phyloP scores from a whole-genome alignment of 2,113 vertebrate species.

The Mesoclemmys tuberculata region DNA sequence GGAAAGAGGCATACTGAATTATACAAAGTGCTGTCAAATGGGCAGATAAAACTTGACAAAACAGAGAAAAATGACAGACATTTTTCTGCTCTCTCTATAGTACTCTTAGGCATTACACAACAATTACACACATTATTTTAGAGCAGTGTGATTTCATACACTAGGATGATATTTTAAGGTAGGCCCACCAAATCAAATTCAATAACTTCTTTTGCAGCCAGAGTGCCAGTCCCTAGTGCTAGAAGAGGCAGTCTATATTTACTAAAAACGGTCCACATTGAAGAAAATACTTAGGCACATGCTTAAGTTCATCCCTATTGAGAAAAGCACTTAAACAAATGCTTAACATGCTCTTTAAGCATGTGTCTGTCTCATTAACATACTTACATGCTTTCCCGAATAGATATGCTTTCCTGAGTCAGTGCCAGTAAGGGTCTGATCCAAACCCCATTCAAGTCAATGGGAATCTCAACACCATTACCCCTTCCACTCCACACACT shows the following conservation, averaged over 20 bases:
- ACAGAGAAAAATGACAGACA: background rate
- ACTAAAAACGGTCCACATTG: background rate
- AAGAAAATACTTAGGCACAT: background rate
- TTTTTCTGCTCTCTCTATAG: background rate
- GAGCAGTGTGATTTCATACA: background rate
- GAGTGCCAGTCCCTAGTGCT: background rate
- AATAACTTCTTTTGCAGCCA: background rate
- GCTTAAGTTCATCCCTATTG: background rate
- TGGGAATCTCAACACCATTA: background rate
- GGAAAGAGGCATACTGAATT: background rate
- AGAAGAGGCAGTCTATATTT: background rate
- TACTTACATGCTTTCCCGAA: background rate
- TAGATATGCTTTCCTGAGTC: background rate
- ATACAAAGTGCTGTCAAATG: background rate
- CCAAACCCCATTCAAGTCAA: background rate
- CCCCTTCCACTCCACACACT: background rate
- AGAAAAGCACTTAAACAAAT: background rate
- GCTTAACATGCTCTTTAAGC: background rate
- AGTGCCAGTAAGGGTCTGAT: background rate
- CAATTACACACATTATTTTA: background rate
- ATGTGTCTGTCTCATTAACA: background rate
- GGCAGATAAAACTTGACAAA: background rate
- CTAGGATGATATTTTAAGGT: background rate
- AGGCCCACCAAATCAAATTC: background rate
- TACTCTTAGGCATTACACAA: background rate